phyloP scores from a whole-genome alignment of 2,888 invertebrate species.

The Drosophila subsilvestris region DNA sequence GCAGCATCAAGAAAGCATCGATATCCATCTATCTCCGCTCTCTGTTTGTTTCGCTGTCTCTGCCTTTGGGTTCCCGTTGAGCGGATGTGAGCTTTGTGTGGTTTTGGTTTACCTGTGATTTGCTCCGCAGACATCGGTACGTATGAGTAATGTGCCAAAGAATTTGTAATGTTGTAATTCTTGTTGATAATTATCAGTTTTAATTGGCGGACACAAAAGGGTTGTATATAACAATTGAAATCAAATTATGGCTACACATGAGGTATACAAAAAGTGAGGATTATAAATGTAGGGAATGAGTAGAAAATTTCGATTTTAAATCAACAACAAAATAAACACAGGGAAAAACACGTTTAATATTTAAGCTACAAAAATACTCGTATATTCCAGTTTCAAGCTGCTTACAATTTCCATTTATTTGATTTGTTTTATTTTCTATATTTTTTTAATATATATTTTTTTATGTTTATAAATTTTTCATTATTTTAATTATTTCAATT shows the following conservation, averaged over 20 bases:
- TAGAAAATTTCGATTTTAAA: background rate
- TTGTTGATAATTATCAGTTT: background rate
- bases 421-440: no score
- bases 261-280: background rate
- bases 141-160: constrained; percentile 41
- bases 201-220: background rate
- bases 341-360: no score
- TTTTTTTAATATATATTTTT: no score
- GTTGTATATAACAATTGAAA: background rate
- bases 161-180: constrained; percentile 11
- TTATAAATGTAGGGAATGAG: background rate
- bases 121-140: constrained; percentile 5
- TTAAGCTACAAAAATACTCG: no score
- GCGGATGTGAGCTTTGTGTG: constrained; percentile 14
- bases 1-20: background rate
- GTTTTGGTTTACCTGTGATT: constrained; percentile 4
- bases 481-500: no score
- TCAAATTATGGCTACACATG: background rate
- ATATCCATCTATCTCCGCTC: constrained; percentile 4
- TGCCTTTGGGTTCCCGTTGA: constrained; percentile 25
- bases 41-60: constrained; percentile 34
- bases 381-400: no score
- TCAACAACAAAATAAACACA: no score
- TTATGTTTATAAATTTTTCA: no score
- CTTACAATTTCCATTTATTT: no score